Evolutionary conservation across 2,797 vertebrate genomes (phyloP), one percentile per base, ranked within the genome.

Genomic region (Microctenopoma steveboyesi): DNA sequence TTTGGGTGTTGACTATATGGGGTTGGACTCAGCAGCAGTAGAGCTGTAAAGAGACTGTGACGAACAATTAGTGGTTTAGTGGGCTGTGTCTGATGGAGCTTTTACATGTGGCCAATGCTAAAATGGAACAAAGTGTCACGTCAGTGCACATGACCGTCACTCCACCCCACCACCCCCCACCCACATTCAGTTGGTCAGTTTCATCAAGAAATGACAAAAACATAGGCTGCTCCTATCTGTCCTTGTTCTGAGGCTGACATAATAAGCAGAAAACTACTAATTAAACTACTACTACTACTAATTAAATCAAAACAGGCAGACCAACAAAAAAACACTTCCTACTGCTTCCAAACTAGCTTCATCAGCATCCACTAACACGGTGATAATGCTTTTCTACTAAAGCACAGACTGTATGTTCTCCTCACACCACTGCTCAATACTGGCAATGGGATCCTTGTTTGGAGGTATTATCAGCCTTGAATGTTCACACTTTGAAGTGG

Each of bases 401-500:
- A 64, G 55, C 28, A 58, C 68, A 79, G 55, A 69, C 25, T 50
- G 35, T 68, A 43, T 58, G 64, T 64, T 18, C 71, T 46, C 53
- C 59, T 85, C 49, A 33, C 64, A 75, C 50, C 64, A 35, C 46
- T 59, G 30, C 70, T 57, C 45, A 25, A 64, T 43, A 22, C n/a
- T 73, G 59, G 54, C 60, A 67, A 14, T 49, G 52, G 52, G 43
- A 83, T 55, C 40, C 72, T 72, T 68, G 66, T 83, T 83, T 76
- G 59, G 55, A 69, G 12, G 25, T 71, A 81, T 82, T 79, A 85
- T 83, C 82, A 77, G 56, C 85, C 69, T 77, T 53, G 60, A 74
- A 78, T 75, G 85, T 88, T 92, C 82, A 80, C 85, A 88, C 82
- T 86, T 83, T 81, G 69, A 88, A 85, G 84, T 75, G 78, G 87